Evolutionary conservation across 2,797 vertebrate genomes (phyloP), one percentile per base, ranked within the genome.

Genomic region (Zalophus californianus): DNA sequence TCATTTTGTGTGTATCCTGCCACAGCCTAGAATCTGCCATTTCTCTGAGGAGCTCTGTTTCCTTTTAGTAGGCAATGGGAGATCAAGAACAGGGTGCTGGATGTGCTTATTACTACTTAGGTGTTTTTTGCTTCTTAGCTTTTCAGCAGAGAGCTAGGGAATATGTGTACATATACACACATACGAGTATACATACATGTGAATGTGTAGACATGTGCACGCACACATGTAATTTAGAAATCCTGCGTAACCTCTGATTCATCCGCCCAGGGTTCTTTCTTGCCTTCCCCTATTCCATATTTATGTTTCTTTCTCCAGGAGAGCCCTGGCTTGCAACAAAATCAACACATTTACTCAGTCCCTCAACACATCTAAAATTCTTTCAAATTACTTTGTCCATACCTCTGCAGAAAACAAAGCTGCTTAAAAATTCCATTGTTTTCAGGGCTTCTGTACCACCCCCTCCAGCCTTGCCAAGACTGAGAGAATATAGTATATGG

Each of bases 231-330:
- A 58, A 62, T 60, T 78, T 89, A 86, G 54, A 95, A 96, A 86
- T 50, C 32, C 13, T 70, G n/a, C 23, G 52, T 66, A 70, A 70
- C 38, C 44, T 86, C n/a, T 18, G 75, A 10, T 95, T 95, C 68
- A 78, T 93, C 32, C 23, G 50, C 4, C 54, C 27, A 77, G n/a
- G 5, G 14, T 86, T 96, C 41, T 72, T 93, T 88, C 38, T 77
- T 90, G 58, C 18, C 52, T 64, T 93, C 41, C n/a, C 38, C 4
- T 68, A 5, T 38, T 56, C 20, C 10, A 7, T 83, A 92, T 87
- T 94, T 91, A 41, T 90, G 48, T 52, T 86, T 84, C 50, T 87
- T 92, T 44, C n/a, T 96, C 29, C 23, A 83, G 86, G 70, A 92
- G 21, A 92, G 32, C 32, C 32, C 48, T 93, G 21, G 16, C 60